phyloP scores from a whole-genome alignment of 2,113 vertebrate genomes.

The Salvelinus fontinalis region DNA sequence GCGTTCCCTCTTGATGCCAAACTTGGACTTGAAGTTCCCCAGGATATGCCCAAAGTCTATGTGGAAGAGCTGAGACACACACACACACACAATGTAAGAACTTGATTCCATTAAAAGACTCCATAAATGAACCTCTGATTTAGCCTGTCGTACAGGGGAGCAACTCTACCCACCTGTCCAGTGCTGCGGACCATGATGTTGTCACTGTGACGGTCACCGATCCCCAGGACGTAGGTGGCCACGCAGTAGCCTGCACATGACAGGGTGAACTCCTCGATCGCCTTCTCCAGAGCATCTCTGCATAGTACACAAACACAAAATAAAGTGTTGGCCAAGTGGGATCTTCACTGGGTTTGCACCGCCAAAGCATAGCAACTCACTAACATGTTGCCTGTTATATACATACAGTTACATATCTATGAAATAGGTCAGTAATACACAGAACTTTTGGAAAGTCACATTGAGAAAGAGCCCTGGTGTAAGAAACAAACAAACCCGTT shows the following conservation, averaged over 20 bases:
- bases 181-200: conserved; percentile 99
- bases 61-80: conserved; percentile 87
- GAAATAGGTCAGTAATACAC: too few relatives aligned
- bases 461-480: too few relatives aligned
- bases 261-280: conserved; percentile 96
- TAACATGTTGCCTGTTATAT: neutral
- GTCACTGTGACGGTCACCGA: conserved; percentile 97
- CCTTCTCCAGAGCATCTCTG: conserved; percentile 92
- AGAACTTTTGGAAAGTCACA: too few relatives aligned
- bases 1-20: conserved; percentile 98
- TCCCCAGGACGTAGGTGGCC: conserved; percentile 96
- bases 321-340: too few relatives aligned
- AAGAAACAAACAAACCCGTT: too few relatives aligned
- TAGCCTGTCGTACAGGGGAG: neutral
- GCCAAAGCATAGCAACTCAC: too few relatives aligned
- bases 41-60: conserved; percentile 99
- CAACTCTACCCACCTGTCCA: conserved; percentile 83
- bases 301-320: neutral
- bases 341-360: neutral
- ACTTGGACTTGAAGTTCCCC: conserved; percentile 99
- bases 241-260: conserved; percentile 99
- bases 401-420: neutral
- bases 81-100: conserved; percentile 6
- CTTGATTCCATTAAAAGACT: neutral
- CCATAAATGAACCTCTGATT: neutral